These are phyloP conservation scores for Dromococcyx pavoninus DNA, from an alignment of 2,797 vertebrate genomes.

Conservation along the genomic window DNA sequence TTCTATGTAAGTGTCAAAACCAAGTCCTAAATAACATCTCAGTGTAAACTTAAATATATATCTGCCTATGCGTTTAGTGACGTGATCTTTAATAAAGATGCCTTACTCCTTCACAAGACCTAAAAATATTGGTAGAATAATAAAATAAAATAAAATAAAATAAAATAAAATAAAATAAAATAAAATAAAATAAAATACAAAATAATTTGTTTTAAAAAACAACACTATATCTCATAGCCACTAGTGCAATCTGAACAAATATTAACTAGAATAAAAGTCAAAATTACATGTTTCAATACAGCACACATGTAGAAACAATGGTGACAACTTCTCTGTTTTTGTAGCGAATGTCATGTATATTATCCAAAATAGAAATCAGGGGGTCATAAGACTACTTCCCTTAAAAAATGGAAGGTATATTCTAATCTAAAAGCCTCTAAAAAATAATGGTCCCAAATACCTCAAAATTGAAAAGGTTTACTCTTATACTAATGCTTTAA, in stretches of 20 bases:
- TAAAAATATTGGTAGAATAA: background rate
- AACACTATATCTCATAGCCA: background rate
- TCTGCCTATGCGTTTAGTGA: background rate
- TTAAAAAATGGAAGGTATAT: background rate
- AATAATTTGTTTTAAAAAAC: background rate
- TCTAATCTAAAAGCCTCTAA: background rate
- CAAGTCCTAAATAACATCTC: background rate
- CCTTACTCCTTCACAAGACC: background rate
- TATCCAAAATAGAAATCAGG: background rate
- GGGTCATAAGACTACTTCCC: background rate
- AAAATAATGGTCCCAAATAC: background rate
- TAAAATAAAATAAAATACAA: background rate
- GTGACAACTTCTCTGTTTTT: background rate
- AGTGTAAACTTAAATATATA: background rate
- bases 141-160: background rate
- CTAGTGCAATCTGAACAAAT: background rate
- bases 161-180: background rate
- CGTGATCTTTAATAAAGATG: background rate
- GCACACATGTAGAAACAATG: background rate
- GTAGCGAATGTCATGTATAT: background rate
- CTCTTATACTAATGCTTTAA: conserved; percentile 17
- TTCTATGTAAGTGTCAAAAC: background rate
- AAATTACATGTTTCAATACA: background rate
- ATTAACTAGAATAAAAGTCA: background rate
- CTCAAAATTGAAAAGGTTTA: background rate